phyloP scores from a whole-genome alignment of 2,888 invertebrate genomes.

The Stenotaenia linearis region DNA sequence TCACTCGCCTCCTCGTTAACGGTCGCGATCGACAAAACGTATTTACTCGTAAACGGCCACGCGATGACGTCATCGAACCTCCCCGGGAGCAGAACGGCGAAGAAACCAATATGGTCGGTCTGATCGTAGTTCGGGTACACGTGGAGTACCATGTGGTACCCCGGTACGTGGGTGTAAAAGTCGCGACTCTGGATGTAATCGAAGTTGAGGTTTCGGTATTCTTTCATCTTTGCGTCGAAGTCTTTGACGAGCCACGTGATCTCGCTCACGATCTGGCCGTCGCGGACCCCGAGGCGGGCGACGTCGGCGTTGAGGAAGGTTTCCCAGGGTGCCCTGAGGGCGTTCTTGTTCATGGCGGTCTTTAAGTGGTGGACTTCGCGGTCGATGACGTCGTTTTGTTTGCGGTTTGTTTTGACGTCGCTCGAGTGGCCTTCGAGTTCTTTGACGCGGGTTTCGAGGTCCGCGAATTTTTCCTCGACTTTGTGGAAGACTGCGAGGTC shows the following conservation, averaged over 20 bases:
- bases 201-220: conserved; percentile 32
- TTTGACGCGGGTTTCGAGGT: conserved; percentile 33
- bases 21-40: conserved; percentile 36
- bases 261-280: conserved; percentile 39
- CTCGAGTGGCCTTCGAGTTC: conserved; percentile 28
- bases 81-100: conserved; percentile 39
- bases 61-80: conserved; percentile 38
- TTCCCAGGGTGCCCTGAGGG: conserved; percentile 33
- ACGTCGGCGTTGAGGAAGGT: conserved; percentile 31
- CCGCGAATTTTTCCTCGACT: conserved; percentile 30
- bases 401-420: not conserved
- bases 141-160: conserved; percentile 39
- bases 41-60: conserved; percentile 40
- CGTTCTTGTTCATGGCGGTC: conserved; percentile 31
- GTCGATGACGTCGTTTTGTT: conserved; percentile 27
- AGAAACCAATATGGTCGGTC: conserved; percentile 38
- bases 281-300: conserved; percentile 36
- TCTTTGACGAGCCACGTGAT: conserved; percentile 39
- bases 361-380: conserved; percentile 33
- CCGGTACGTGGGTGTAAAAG: conserved; percentile 41
- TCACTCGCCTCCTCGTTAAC: conserved; percentile 34
- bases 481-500: conserved; percentile 16
- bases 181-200: conserved; percentile 38
- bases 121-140: conserved; percentile 38
- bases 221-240: conserved; percentile 39